Base-by-base conservation (phyloP, 2,888 invertebrate species). In the Priocnemis perturbator region DNA sequence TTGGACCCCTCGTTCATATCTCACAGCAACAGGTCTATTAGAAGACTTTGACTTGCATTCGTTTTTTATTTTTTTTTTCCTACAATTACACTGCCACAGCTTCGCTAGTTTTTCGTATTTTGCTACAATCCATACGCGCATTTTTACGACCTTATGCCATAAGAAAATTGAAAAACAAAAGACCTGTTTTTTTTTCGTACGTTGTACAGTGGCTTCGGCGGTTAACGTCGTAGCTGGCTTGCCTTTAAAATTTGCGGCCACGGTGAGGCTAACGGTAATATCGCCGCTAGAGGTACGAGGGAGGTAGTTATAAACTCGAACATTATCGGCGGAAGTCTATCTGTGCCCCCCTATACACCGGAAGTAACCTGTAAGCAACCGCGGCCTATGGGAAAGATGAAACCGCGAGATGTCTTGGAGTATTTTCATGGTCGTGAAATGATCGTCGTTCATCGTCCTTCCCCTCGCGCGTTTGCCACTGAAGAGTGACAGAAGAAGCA, bases 331-430 rank as follows among this genome's bases (percentile, higher is more conserved):
- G 73, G 73, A 72, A 72, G 64, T 59, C 66, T 60, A 45, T 17
- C 50, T 17, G 50, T n/a, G 50, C 7, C 20, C 19, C 62, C 26
- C 9, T 47, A 17, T 47, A 14, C 50, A 7, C 50, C 50, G 71
- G 73, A 71, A 73, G 65, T 69, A 65, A 64, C 65, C 68, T 50
- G 71, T 58, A 62, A 68, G 64, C 67, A 73, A 50, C 69, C 66
- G 58, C 60, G 60, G 63, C 63, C 75, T n/a, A 75, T 75, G 75
- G 71, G 74, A 75, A 72, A 75, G 68, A 73, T 73, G 67, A 30
- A 20, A 50, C 55, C 60, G 56, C 21, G 64, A 53, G 70, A 67
- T 73, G 67, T 55, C 57, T 67, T 61, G 11, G 7, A 37, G 59
- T 21, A 60, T 73, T 63, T 70, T 74, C 73, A 59, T 62, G 75